Conservation (phyloP, 2,888 invertebrate genomes). For the Patella caerulea region DNA sequence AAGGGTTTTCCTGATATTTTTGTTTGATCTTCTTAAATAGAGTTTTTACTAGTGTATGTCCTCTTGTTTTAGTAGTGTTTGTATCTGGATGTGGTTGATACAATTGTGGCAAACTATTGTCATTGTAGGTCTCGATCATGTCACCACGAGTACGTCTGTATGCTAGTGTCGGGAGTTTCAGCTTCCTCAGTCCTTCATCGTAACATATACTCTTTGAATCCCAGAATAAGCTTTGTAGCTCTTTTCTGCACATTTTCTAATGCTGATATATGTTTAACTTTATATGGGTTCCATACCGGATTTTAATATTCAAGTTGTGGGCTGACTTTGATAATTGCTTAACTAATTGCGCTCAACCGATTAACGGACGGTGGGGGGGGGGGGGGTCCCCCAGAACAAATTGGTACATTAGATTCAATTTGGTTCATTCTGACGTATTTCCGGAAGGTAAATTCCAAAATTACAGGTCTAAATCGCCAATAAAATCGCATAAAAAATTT, state of each 20-base stretch:
- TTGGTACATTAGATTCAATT: too few species aligned
- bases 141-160: constrained; percentile 19
- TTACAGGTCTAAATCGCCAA: too few species aligned
- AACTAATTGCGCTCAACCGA: too few species aligned
- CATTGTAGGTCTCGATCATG: constrained; percentile 26
- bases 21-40: not conserved
- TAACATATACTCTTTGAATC: constrained; percentile 16
- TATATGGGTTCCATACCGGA: constrained; percentile 18
- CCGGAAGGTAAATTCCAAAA: too few species aligned
- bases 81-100: not conserved
- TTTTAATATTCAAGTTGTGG: constrained; percentile 30
- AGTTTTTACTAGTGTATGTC: not conserved
- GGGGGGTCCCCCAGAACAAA: too few species aligned
- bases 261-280: constrained; percentile 19
- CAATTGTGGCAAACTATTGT: not conserved
- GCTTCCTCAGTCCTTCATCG: constrained; percentile 18
- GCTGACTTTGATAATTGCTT: not conserved
- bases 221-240: constrained; percentile 25
- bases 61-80: not conserved
- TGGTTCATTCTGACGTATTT: too few species aligned
- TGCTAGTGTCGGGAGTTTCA: constrained; percentile 13
- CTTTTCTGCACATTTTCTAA: constrained; percentile 27
- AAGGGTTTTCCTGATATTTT: not conserved
- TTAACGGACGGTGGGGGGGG: too few species aligned
- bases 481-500: too few species aligned